Evolutionary conservation across 2,888 invertebrate genomes (phyloP), one percentile per base, ranked within the genome.

Genomic region (Amblyteles armatorius): DNA sequence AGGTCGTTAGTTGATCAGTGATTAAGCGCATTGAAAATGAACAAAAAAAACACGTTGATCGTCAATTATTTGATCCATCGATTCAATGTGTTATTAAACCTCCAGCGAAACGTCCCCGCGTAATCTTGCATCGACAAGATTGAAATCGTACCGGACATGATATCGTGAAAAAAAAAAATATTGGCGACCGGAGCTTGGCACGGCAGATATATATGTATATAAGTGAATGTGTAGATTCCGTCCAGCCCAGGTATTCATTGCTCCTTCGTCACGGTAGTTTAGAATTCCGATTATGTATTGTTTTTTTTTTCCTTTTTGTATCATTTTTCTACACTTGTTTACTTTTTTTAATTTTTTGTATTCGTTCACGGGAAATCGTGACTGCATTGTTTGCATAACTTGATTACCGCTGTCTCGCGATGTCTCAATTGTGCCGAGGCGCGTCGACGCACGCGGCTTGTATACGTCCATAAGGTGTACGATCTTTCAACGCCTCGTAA

Each of bases 211-310:
- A 92, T 93, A 92, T 93, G 92, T 93, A 93, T 93, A 87, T 87
- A 93, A 92, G 87, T 92, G 90, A 92, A 92, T 93, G 93, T 93
- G 91, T 93, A 93, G 93, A 93, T 91, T 93, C 93, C 93, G 93
- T 93, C 93, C 93, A 92, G 92, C 92, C 93, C 93, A 92, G 87
- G 90, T 91, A 88, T 87, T 87, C 84, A 83, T 88, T 87, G 88
- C 74, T 88, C 77, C 81, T 87, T 86, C 74, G 55, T 82, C 81
- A 78, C 33, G 44, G 33, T 79, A 77, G 60, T 79, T 82, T 48
- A n/a, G 50, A 79, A 67, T 83, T 71, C 57, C 57, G 52, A 68
- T 29, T 72, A 72, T 52, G 72, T 68, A 68, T 77, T 85, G 11
- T 52, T 80, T 79, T 36, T 71, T 71, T 65, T 69, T 74, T 16